phyloP scores from a whole-genome alignment of 2,797 vertebrate species.

The Micromesistius poutassou region DNA sequence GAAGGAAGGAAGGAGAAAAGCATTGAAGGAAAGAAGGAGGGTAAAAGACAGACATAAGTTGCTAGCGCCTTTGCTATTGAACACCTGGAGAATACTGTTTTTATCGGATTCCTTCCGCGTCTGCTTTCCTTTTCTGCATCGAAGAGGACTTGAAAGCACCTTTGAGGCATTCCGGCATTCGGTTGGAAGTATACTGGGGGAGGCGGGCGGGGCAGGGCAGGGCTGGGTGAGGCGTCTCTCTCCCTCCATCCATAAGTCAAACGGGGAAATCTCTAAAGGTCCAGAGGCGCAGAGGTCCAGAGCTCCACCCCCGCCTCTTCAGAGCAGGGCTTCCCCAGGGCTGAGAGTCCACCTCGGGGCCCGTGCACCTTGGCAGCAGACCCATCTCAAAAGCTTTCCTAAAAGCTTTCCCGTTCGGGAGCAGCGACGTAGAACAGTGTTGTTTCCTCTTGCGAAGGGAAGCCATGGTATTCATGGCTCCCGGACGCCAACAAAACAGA shows the following conservation, averaged over 20 bases:
- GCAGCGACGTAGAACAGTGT: neutral
- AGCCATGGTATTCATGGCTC: slow-evolving; percentile 15
- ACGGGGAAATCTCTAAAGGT: slow-evolving; percentile 34
- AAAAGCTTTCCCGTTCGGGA: neutral
- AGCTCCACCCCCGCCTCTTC: slow-evolving; percentile 13
- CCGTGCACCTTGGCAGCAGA: neutral
- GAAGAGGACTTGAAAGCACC: slow-evolving; percentile 90
- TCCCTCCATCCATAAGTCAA: slow-evolving; percentile 49
- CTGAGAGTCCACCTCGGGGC: neutral
- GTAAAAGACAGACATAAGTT: slow-evolving; percentile 69
- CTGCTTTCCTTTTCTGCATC: slow-evolving; percentile 71
- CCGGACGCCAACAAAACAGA: neutral
- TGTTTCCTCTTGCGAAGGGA: slow-evolving; percentile 36
- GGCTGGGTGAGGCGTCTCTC: slow-evolving; percentile 52
- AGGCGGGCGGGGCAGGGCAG: slow-evolving; percentile 31
- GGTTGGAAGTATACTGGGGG: slow-evolving; percentile 69
- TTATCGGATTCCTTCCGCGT: slow-evolving; percentile 74
- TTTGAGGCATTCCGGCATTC: slow-evolving; percentile 79
- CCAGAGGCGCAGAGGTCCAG: slow-evolving; percentile 62
- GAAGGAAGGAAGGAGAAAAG: slow-evolving; percentile 70
- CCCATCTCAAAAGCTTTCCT: neutral
- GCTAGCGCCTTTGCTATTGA: slow-evolving; percentile 74
- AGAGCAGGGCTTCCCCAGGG: neutral
- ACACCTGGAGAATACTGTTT: slow-evolving; percentile 75
- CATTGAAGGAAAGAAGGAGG: slow-evolving; percentile 61